These are phyloP conservation scores for Fundulus diaphanus DNA, from an alignment of 2,797 vertebrate genomes.

Conservation along the genomic window DNA sequence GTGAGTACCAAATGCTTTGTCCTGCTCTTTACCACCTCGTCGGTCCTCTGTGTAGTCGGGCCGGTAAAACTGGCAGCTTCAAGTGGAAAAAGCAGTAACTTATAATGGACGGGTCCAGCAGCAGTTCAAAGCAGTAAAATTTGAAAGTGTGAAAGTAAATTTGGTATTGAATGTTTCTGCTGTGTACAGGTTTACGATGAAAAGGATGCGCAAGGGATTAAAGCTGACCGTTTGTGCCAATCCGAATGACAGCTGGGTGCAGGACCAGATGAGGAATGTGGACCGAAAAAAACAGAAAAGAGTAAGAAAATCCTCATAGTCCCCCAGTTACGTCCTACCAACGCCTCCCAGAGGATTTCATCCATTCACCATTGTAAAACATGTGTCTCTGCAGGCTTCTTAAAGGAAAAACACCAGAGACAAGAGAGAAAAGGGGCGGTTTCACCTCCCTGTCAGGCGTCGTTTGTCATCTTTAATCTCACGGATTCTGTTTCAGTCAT, in stretches of 20 bases:
- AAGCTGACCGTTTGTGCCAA: constrained; percentile 63
- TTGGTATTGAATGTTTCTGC: neutral
- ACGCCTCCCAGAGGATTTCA: neutral
- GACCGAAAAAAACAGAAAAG: rapidly evolving
- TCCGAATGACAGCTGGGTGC: constrained; percentile 43
- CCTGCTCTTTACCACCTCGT: neutral
- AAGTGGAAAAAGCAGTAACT: constrained; percentile 21
- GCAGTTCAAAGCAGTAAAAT: neutral
- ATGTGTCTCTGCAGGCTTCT: constrained; percentile 33
- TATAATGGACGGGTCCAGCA: neutral
- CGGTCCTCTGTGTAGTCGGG: neutral
- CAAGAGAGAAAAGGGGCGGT: constrained; percentile 6
- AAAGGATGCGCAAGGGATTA: neutral
- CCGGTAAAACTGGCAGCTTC: constrained; percentile 25
- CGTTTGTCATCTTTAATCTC: constrained; percentile 26
- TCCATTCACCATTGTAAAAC: neutral
- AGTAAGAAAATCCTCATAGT: constrained; percentile 27
- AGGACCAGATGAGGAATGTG: rapidly evolving
- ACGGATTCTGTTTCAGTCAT: constrained; percentile 29
- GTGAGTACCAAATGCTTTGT: constrained; percentile 66
- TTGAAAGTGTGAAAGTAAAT: no score
- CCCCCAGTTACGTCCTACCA: neutral
- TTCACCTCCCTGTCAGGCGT: constrained; percentile 16
- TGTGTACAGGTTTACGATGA: constrained; percentile 63
- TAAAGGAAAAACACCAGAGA: constrained; percentile 23